These are phyloP conservation scores for Mus spretus DNA, from an alignment of 2,797 vertebrate genomes.

Conservation along the genomic window DNA sequence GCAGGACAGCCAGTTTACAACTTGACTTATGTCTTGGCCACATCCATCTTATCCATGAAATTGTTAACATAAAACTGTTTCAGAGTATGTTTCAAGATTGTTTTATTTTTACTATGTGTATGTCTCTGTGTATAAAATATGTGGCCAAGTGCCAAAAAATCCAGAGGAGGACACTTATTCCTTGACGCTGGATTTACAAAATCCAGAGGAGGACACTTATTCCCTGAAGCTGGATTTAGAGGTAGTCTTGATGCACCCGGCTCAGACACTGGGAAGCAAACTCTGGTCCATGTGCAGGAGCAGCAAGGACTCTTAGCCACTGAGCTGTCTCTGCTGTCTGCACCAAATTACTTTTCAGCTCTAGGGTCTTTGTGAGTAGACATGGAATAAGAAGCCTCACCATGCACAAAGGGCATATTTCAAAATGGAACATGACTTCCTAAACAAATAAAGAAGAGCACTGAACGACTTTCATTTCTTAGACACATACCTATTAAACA, in stretches of 20 bases:
- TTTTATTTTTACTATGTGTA: background rate
- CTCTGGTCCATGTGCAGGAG: background rate
- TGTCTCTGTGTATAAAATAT: background rate
- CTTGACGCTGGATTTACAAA: background rate
- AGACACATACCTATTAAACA: too few species aligned
- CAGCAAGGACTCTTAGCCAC: background rate
- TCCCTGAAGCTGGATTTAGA: background rate
- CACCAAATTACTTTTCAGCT: background rate
- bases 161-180: background rate
- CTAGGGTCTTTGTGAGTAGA: background rate
- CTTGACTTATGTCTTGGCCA: background rate
- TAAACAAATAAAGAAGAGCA: too few species aligned
- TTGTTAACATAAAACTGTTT: background rate
- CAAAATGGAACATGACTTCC: too few species aligned
- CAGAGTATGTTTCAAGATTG: background rate
- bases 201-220: background rate
- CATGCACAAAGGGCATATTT: background rate
- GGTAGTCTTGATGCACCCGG: background rate
- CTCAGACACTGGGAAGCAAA: background rate
- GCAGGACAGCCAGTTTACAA: background rate
- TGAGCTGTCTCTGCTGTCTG: background rate
- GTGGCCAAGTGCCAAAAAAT: background rate
- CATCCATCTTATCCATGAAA: background rate
- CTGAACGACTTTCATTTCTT: too few species aligned
- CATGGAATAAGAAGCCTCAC: background rate